phyloP scores from a whole-genome alignment of 1,140 invertebrate genomes.

The Lamellibrachia luymesi region DNA sequence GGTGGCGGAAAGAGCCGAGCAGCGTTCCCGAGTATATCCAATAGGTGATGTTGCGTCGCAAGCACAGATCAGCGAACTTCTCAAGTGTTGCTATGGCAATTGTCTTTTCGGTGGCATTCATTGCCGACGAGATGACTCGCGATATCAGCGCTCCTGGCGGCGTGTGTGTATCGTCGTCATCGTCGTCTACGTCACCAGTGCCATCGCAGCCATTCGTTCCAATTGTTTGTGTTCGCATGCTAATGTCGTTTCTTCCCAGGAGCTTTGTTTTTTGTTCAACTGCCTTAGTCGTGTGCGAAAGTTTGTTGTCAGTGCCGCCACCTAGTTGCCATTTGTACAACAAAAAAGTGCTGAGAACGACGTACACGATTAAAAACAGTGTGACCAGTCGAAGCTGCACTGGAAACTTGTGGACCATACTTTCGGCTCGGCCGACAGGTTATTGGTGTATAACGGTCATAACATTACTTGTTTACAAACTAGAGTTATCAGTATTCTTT shows the following conservation, averaged over 20 bases:
- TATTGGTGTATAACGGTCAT: background rate
- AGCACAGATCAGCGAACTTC: background rate
- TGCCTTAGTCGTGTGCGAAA: background rate
- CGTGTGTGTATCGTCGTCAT: background rate
- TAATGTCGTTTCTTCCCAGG: background rate
- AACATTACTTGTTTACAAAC: background rate
- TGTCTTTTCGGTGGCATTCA: background rate
- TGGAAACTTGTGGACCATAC: background rate
- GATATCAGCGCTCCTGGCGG: background rate
- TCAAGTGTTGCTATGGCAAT: background rate
- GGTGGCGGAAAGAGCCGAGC: constrained; percentile 32
- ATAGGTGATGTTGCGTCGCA: constrained; percentile 26
- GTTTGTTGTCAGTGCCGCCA: background rate
- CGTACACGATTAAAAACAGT: background rate
- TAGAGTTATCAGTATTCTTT: background rate
- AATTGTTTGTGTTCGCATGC: background rate
- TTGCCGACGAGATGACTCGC: background rate
- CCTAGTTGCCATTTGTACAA: background rate
- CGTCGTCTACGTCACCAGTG: background rate
- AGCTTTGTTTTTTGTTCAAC: background rate
- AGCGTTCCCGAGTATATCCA: constrained; percentile 30
- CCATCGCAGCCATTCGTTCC: background rate
- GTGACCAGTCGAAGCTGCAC: background rate
- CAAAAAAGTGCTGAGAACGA: background rate
- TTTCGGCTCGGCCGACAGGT: background rate